Evolutionary conservation across 2,888 invertebrate genomes (phyloP).

Genomic region (Apotomis turbidana): DNA sequence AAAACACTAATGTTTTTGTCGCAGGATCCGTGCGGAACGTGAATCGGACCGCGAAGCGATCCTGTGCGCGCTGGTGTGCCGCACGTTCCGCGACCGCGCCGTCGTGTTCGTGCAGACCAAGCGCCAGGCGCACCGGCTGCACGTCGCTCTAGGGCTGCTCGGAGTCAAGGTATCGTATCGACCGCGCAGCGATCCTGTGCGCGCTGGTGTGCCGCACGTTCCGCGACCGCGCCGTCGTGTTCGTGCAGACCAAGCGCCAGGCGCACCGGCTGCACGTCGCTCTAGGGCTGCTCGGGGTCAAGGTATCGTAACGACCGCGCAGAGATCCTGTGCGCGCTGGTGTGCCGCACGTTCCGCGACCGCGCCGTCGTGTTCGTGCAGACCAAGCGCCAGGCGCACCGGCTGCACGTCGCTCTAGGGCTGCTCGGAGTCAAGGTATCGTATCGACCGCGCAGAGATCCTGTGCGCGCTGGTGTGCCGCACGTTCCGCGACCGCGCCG

Average conservation of each 20-base stretch:
- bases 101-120: constrained; percentile 99
- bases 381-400: constrained; percentile 94
- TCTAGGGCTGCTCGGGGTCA: no score
- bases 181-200: constrained; percentile 85
- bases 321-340: constrained; percentile 80
- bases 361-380: constrained; percentile 95
- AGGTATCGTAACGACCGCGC: no score
- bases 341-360: constrained; percentile 90
- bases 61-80: constrained; percentile 79
- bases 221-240: constrained; percentile 92
- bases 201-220: constrained; percentile 92
- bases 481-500: constrained; percentile 92
- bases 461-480: constrained; percentile 88
- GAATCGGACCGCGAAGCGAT: constrained; percentile 97
- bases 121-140: constrained; percentile 96
- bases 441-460: no score
- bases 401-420: no score
- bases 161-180: no score
- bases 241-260: constrained; percentile 95
- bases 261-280: constrained; percentile 86
- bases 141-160: constrained; percentile 58
- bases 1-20: neutral
- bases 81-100: constrained; percentile 95
- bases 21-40: constrained; percentile 92
- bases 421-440: no score